These are phyloP conservation scores for Zaprionus davidi DNA, from an alignment of 1,140 invertebrate species.

Conservation along the genomic window DNA sequence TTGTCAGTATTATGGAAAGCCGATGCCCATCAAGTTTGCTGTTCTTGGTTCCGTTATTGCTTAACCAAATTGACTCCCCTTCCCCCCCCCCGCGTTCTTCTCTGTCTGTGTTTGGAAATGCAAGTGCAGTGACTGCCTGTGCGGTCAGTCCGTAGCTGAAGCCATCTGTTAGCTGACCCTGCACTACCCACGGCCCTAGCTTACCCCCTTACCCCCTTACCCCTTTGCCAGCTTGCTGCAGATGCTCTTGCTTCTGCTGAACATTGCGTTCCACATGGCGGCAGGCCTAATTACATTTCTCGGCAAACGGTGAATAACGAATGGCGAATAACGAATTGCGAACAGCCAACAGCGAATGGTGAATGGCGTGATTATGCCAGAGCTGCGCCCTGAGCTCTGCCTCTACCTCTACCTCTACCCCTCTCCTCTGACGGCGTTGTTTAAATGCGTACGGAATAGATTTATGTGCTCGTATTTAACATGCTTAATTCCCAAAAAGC, in stretches of 20 bases:
- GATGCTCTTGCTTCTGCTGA: slow-evolving; percentile 4
- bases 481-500: slow-evolving; percentile 68
- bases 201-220: no score
- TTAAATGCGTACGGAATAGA: slow-evolving; percentile 78
- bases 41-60: slow-evolving; percentile 56
- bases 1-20: slow-evolving; percentile 61
- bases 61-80: slow-evolving; percentile 42
- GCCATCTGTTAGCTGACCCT: slow-evolving; percentile 62
- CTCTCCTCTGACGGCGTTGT: slow-evolving; percentile 29
- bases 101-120: slow-evolving; percentile 2
- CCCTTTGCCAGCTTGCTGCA: neutral
- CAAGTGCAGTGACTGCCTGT: slow-evolving; percentile 30
- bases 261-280: slow-evolving; percentile 72
- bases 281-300: slow-evolving; percentile 79
- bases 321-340: slow-evolving; percentile 29
- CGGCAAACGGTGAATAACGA: slow-evolving; percentile 50
- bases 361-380: slow-evolving; percentile 65
- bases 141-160: slow-evolving; percentile 54
- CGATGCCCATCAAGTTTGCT: neutral
- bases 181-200: neutral
- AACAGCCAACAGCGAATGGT: slow-evolving; percentile 23
- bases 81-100: neutral
- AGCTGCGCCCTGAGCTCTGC: slow-evolving; percentile 19
- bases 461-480: slow-evolving; percentile 80
- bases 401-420: neutral